These are phyloP conservation scores for Rhagoletis zephyria DNA, from an alignment of 1,140 invertebrate genomes.

Conservation along the genomic window DNA sequence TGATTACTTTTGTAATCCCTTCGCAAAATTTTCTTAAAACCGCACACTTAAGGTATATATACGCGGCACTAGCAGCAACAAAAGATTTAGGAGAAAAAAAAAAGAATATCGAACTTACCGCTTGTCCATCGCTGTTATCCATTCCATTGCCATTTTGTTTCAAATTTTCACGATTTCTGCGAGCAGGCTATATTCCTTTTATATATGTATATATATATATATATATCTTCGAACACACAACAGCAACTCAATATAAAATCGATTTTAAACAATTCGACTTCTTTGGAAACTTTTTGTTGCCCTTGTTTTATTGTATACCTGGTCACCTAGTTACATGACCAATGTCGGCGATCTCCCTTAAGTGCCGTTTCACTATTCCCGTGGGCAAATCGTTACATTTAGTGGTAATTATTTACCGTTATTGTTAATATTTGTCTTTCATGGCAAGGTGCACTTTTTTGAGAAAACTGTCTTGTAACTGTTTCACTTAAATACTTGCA, in stretches of 20 bases:
- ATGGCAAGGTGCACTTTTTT: background rate
- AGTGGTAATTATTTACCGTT: background rate
- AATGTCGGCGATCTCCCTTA: background rate
- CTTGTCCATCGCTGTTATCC: conserved; percentile 74
- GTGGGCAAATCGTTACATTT: background rate
- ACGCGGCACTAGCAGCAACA: too few species aligned
- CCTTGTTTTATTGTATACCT: background rate
- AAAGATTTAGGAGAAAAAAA: too few species aligned
- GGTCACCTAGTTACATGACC: background rate
- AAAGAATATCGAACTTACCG: conserved; percentile 62
- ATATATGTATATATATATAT: too few species aligned
- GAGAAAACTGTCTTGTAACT: background rate
- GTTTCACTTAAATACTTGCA: background rate
- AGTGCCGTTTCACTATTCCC: background rate
- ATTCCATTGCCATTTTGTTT: conserved; percentile 73
- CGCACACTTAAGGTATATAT: too few species aligned
- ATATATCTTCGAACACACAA: background rate
- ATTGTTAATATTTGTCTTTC: background rate
- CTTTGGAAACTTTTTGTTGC: background rate
- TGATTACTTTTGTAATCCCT: too few species aligned
- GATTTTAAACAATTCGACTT: background rate
- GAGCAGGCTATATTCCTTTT: background rate
- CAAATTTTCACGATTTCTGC: background rate
- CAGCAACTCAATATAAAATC: background rate
- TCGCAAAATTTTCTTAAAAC: too few species aligned